Evolutionary conservation across 2,113 vertebrate genomes (phyloP).

Genomic region (Raphicerus campestris): DNA sequence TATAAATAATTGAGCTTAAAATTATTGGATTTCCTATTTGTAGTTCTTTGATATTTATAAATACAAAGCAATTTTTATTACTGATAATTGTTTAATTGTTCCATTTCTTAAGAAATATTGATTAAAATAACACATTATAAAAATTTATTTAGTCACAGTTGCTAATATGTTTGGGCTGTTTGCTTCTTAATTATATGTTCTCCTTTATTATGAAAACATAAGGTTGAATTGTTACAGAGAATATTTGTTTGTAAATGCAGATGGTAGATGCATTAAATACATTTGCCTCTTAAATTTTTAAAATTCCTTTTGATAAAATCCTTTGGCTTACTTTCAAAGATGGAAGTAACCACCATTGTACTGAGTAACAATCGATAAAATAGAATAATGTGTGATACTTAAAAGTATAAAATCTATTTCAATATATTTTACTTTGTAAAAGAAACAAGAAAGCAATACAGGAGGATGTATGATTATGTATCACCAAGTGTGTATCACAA

Average conservation of each 20-base stretch:
- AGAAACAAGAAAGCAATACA: neutral
- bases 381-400: neutral
- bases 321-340: neutral
- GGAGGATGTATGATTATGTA: neutral
- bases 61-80: conserved; percentile 49
- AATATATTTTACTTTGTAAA: neutral
- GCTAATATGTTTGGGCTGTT: conserved; percentile 41
- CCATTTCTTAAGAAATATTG: conserved; percentile 47
- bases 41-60: conserved; percentile 55
- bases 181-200: conserved; percentile 56
- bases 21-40: conserved; percentile 37
- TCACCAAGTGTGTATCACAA: too few species aligned
- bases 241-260: neutral
- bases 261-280: neutral
- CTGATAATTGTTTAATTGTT: conserved; percentile 63
- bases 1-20: conserved; percentile 57
- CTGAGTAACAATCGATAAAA: neutral
- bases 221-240: neutral
- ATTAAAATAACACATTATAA: conserved; percentile 12
- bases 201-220: conserved; percentile 46
- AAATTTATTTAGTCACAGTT: conserved; percentile 40
- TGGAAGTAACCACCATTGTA: neutral
- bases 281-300: conserved; percentile 1
- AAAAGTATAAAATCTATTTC: neutral
- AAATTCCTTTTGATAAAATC: neutral